Base-by-base conservation (phyloP, 1,140 invertebrate species). In the Euwallacea fornicatus region DNA sequence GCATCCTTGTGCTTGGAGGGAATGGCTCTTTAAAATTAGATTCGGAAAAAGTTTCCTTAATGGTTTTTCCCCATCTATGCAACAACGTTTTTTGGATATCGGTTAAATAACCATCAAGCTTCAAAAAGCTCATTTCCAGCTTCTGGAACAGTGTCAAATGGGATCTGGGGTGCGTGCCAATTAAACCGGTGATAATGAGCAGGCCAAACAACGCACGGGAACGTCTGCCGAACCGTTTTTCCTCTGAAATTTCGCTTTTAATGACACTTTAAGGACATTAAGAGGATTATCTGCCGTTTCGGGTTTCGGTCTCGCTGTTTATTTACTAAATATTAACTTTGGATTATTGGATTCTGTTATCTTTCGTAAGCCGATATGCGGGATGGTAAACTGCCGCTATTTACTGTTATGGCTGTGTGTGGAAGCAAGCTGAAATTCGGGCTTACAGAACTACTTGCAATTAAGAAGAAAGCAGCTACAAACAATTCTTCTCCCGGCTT, bases 241-340 rank as follows among this genome's bases (percentile, higher is more conserved):
- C 67, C 33, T 53, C 59, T 61, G 53, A 58, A 70, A 64, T 70
- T 70, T 41, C 60, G 54, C 42, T 70, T 64, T 64, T 64, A 70
- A 70, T 64, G 62, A 61, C 61, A 58, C 50, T 70, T 70, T 65
- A 46, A 59, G 69, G 43, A 42, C 62, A 65, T 70, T 69, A 63
- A 46, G 59, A 58, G 69, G 61, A 64, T 64, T 70, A 64, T 64
- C 69, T 56, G 58, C 44, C 69, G 42, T 70, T 70, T 64, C 44
- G 69, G 69, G 69, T 70, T 70, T 64, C 69, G 69, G 41, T 65
- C 60, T 56, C 55, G 59, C 60, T 69, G 59, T 69, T 69, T 64
- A 70, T 70, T 70, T 70, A 70, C 61, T 65, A 70, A 70, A 70
- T 70, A 70, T 70, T 70, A 70, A 64, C 50, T 70, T 70, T 63